Percentiles rank a stretch among this genome's conserved stretches.
Conservation (phyloP, 1,140 invertebrate genomes). For the Ridgeia piscesae region DNA sequence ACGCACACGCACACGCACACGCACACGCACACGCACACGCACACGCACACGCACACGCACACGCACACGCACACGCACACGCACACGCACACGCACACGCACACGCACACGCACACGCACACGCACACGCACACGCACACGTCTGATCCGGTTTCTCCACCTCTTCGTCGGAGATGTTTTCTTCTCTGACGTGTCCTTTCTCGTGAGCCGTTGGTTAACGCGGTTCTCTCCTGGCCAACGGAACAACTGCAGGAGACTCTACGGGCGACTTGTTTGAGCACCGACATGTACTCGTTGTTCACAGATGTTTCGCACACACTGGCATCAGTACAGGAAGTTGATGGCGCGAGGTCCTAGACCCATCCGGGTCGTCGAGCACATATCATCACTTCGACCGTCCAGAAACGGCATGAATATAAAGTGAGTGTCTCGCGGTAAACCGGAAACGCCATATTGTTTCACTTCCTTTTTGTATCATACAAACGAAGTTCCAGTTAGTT, state of each 20-base stretch:
- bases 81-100: not conserved
- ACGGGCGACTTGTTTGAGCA: not conserved
- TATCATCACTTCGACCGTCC: conserved; percentile 2
- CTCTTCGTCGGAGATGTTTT: not conserved
- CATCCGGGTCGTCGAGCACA: not conserved
- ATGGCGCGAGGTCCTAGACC: not conserved
- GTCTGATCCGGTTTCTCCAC: not conserved
- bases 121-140: not conserved
- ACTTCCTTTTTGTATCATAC: not conserved
- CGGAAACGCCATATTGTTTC: not conserved
- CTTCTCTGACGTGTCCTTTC: too few species aligned
- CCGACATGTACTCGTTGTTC: not conserved
- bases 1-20: too few species aligned
- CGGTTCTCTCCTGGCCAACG: too few species aligned
- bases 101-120: not conserved
- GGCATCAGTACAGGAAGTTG: not conserved
- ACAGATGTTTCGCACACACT: not conserved
- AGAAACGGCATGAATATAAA: conserved; percentile 12
- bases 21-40: too few species aligned
- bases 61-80: not conserved
- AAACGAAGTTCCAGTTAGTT: too few species aligned
- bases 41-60: too few species aligned
- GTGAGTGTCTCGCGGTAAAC: not conserved
- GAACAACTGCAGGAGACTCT: too few species aligned
- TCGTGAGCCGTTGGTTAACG: too few species aligned